These are phyloP conservation scores for Chiloscyllium plagiosum DNA, from an alignment of 2,113 vertebrate species.

Conservation along the genomic window DNA sequence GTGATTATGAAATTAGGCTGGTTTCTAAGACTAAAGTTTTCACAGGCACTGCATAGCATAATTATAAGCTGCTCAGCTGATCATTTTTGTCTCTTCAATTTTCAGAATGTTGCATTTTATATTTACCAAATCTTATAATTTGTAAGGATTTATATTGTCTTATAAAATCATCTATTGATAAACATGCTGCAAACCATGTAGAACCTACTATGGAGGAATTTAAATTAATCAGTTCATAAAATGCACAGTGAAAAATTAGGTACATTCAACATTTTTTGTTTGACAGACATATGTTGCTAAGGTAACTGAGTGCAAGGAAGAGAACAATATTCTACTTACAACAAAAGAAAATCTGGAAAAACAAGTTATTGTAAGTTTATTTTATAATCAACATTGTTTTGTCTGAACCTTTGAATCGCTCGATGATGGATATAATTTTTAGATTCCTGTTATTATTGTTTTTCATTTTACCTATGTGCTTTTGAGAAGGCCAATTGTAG, in stretches of 20 bases:
- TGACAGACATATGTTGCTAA: slow-evolving; percentile 71
- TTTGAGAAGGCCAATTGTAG: slow-evolving; percentile 23
- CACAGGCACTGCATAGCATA: not conserved
- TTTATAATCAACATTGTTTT: slow-evolving; percentile 61
- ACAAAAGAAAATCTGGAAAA: slow-evolving; percentile 67
- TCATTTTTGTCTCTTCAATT: not conserved
- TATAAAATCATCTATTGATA: not conserved
- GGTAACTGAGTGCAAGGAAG: slow-evolving; percentile 67
- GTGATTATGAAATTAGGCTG: not conserved
- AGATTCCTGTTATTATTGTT: slow-evolving; percentile 50
- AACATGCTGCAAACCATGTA: not conserved
- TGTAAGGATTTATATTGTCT: not conserved
- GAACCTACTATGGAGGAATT: not conserved
- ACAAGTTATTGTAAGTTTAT: slow-evolving; percentile 61
- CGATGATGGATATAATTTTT: slow-evolving; percentile 49
- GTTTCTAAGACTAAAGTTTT: not conserved
- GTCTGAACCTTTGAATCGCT: slow-evolving; percentile 59
- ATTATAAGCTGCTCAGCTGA: not conserved
- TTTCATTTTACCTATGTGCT: not conserved
- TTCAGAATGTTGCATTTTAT: not conserved
- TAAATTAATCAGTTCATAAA: not conserved
- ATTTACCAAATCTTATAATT: not conserved
- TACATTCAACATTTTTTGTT: slow-evolving; percentile 57
- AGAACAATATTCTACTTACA: slow-evolving; percentile 66
- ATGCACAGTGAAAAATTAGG: slow-evolving; percentile 14